Evolutionary conservation across 2,797 vertebrate genomes (phyloP).

Genomic region (Salmo trutta): DNA sequence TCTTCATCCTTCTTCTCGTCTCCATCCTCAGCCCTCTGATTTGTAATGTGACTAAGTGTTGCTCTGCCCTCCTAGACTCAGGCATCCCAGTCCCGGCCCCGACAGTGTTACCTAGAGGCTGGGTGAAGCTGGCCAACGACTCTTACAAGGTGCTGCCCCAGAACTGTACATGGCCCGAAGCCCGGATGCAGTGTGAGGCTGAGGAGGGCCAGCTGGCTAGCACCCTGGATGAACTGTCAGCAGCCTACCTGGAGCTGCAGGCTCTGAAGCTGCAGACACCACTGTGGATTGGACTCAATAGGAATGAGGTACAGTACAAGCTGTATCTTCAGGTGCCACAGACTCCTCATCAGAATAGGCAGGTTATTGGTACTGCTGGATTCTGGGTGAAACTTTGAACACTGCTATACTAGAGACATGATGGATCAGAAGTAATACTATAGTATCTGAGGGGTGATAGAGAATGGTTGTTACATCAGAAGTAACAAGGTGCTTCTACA

Average conservation of each 20-base stretch:
- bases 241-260: background rate
- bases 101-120: background rate
- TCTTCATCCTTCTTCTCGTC: background rate
- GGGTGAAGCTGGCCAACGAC: slow-evolving; percentile 3
- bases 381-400: too few species aligned
- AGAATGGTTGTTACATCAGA: too few species aligned
- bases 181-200: background rate
- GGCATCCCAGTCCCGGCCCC: background rate
- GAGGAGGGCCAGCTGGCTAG: slow-evolving; percentile 1
- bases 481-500: too few species aligned
- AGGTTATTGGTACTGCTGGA: too few species aligned
- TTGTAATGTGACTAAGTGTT: background rate
- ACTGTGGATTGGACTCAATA: slow-evolving; percentile 19
- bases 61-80: background rate
- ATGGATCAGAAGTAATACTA: too few species aligned
- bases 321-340: too few species aligned
- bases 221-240: background rate
- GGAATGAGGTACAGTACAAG: background rate
- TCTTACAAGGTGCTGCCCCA: slow-evolving; percentile 1
- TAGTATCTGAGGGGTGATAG: too few species aligned
- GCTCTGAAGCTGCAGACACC: slow-evolving; percentile 2
- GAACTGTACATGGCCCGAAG: background rate
- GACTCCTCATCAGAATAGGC: background rate
- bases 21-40: background rate
- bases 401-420: too few species aligned